Base-by-base conservation (phyloP, 2,113 vertebrate genomes). In the Cricetomys ansorgei region DNA sequence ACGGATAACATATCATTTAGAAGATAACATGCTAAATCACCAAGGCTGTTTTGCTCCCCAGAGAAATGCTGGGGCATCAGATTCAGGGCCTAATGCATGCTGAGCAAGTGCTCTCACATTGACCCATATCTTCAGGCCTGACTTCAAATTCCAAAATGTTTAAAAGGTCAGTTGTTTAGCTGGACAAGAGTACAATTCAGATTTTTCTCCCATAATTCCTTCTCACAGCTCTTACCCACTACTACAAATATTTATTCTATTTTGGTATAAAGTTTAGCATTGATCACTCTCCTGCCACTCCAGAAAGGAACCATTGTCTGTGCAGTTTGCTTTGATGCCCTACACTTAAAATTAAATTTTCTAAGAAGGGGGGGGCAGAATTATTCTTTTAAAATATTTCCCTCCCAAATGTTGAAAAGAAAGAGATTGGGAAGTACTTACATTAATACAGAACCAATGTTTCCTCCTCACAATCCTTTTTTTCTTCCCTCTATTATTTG, bases 221-320 rank as follows among this genome's bases (percentile, higher is more conserved):
- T 55, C 5, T 80, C 37, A 73, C 48, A 93, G n/a, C 34, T 62
- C 96, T 75, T 75, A 55, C 27, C 19, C 76, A 62, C 13, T 31
- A 55, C 13, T 76, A 50, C 7, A 92, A 64, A 72, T 69, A 81
- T 69, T 77, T 95, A 65, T 48, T 75, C 10, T 69, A 34, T 69
- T 65, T 94, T 92, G 31, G 16, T n/a, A 73, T 77, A 88, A 53
- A 65, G 83, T 89, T 95, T 88, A 76, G 17, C 21, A 53, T 29
- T 72, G 40, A 40, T 12, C 10, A 55, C 17, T 10, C 8, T 8
- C 25, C 27, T 57, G 10, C 87, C 69, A 76, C 1, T 27, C 12
- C 11, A 69, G 37, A 25, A 65, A 50, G 29, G 55, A 62, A 29
- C 17, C 62, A 5, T 80, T 88, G 15, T 65, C 62, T 83, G 88